Percentiles rank a stretch among this genome's conserved stretches.
These are phyloP conservation scores for Dryas iulia DNA, from an alignment of 1,140 invertebrate species.

Conservation along the genomic window DNA sequence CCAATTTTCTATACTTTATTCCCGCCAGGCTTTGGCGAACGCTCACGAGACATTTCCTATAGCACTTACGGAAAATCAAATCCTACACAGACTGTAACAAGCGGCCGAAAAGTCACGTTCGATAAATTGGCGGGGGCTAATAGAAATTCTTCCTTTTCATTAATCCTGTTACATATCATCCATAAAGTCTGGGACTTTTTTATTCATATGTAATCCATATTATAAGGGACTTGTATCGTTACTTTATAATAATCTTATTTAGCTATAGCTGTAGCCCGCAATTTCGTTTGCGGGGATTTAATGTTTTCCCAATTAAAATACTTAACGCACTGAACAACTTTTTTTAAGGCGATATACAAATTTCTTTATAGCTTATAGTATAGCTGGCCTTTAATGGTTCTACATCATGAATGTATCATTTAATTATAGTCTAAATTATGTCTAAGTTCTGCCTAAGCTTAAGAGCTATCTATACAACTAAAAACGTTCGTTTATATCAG, in stretches of 20 bases:
- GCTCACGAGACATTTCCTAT: conserved; percentile 62
- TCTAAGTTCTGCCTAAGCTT: no score
- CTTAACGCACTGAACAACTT: no score
- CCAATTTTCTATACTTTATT: conserved; percentile 71
- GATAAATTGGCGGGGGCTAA: conserved; percentile 38
- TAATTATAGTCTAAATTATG: no score
- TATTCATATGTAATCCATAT: neutral
- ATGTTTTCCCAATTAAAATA: no score
- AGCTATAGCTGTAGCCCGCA: no score
- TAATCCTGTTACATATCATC: conserved; percentile 1
- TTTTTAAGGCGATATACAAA: no score
- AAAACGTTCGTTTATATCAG: no score
- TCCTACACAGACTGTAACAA: conserved; percentile 51
- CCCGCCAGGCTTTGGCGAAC: conserved; percentile 38
- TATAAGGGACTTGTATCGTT: neutral
- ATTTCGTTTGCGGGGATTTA: no score
- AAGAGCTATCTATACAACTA: no score
- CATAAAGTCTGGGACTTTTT: neutral
- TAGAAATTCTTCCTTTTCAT: conserved; percentile 38
- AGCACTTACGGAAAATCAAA: conserved; percentile 64
- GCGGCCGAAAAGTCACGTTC: conserved; percentile 43
- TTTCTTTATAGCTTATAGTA: no score
- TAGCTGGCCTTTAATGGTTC: no score
- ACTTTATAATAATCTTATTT: neutral
- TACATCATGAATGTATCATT: no score